Evolutionary conservation across 2,113 vertebrate species (phyloP).

Genomic region (Mustela nigripes): DNA sequence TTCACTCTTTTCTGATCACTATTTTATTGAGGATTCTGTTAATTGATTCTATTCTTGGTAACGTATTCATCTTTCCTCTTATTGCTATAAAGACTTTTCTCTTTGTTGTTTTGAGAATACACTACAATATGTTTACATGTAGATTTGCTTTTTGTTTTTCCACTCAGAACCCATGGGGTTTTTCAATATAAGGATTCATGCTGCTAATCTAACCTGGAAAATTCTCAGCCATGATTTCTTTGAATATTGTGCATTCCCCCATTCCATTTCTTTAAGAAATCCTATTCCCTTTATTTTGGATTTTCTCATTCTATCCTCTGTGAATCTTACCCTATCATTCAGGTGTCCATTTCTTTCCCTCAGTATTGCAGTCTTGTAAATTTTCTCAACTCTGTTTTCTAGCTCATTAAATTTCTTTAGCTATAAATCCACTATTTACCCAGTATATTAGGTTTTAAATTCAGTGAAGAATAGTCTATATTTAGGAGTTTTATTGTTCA

Average conservation of each 20-base stretch:
- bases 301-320: not conserved
- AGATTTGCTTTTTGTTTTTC: not conserved
- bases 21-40: not conserved
- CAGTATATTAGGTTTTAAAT: not conserved
- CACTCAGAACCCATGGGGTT: not conserved
- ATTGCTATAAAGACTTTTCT: not conserved
- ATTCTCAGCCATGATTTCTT: not conserved
- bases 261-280: not conserved
- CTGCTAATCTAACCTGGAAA: not conserved
- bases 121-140: not conserved
- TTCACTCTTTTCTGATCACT: not conserved
- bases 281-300: not conserved
- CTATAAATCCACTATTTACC: not conserved
- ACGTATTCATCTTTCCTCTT: not conserved
- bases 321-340: not conserved
- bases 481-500: not conserved
- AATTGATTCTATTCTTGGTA: slow-evolving; percentile 32
- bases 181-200: not conserved
- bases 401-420: not conserved
- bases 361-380: not conserved
- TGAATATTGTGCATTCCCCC: not conserved
- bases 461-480: not conserved
- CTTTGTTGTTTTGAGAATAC: not conserved
- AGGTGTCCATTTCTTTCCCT: not conserved
- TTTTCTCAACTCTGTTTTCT: not conserved